phyloP scores from a whole-genome alignment of 2,113 vertebrate genomes.

The Lonchura striata region DNA sequence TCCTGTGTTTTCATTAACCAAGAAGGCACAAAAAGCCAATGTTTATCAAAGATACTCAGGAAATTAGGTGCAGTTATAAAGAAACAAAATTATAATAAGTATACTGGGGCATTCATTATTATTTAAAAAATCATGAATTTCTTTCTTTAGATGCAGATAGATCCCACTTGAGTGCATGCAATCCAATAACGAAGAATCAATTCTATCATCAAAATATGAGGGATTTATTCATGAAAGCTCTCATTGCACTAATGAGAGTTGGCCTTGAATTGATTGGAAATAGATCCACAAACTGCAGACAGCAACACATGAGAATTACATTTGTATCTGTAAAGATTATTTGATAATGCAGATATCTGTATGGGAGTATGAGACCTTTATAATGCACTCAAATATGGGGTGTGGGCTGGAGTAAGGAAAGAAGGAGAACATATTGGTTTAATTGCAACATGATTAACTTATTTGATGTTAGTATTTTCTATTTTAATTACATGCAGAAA shows the following conservation, averaged over 20 bases:
- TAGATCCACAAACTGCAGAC: constrained; percentile 10
- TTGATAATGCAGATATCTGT: background rate
- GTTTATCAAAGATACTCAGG: constrained; percentile 17
- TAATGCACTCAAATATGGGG: background rate
- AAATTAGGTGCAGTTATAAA: constrained; percentile 15
- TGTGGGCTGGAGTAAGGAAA: background rate
- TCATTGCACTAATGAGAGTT: constrained; percentile 8
- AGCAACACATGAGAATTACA: background rate
- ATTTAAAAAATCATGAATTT: background rate
- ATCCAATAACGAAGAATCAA: constrained; percentile 51
- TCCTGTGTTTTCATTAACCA: constrained; percentile 26
- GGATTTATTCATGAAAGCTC: constrained; percentile 52
- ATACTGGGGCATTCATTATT: background rate
- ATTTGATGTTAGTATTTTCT: background rate
- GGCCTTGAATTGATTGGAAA: constrained; percentile 38
- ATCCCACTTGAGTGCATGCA: background rate
- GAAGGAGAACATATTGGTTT: background rate
- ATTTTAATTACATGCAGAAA: background rate
- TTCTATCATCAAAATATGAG: constrained; percentile 31
- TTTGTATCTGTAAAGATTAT: constrained; percentile 8
- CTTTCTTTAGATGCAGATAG: background rate
- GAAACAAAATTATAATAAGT: background rate
- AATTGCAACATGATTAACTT: background rate
- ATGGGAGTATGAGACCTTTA: background rate
- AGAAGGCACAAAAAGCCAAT: background rate